Base-by-base conservation (phyloP, 2,797 vertebrate species). In the Liasis olivaceus region DNA sequence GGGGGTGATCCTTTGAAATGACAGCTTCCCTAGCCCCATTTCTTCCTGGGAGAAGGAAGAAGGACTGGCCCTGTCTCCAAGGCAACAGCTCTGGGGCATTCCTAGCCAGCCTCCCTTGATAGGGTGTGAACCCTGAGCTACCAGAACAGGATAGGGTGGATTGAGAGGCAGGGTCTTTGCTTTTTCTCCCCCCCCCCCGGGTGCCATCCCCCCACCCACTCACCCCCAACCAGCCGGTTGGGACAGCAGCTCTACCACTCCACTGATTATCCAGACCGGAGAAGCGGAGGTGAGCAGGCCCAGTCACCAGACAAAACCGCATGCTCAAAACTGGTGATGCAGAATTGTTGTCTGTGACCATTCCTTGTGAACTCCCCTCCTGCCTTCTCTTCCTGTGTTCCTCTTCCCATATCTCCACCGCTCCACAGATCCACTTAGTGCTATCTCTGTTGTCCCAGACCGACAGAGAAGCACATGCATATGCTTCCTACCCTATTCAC, bases 201-300 rank as follows among this genome's bases (percentile, higher is more conserved):
- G 42, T 47, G 72, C 72, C 36, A 12, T 47, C 72, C 42, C 47
- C 69, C 64, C 20, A 60, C 5, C 51, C 59, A 87, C n/a, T 47
- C 88, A 66, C 36, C 72, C 72, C 20, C 72, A 28, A 26, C 72
- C 91, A 66, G 63, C 81, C 42, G 89, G 66, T n/a, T 14, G 56
- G 47, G 69, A 86, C 31, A 36, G n/a, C 86, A 58, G 88, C 89
- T 90, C 85, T 88, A 47, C n/a, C 58, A 47, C 58, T 36, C 85
- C 42, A n/a, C n/a, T 54, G 58, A 58, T 93, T 81, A 81, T 81
- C 85, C 84, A 58, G 92, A 87, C 89, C 85, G 22, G 89, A 93
- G 92, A 72, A 93, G 69, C n/a, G 0, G 85, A 93, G 92, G 92
- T 90, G 92, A 90, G 92, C 85, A 88, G 89, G 92, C 89, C 92